Evolutionary conservation across 2,797 vertebrate species (phyloP).

Genomic region (Premnoplex brunnescens): DNA sequence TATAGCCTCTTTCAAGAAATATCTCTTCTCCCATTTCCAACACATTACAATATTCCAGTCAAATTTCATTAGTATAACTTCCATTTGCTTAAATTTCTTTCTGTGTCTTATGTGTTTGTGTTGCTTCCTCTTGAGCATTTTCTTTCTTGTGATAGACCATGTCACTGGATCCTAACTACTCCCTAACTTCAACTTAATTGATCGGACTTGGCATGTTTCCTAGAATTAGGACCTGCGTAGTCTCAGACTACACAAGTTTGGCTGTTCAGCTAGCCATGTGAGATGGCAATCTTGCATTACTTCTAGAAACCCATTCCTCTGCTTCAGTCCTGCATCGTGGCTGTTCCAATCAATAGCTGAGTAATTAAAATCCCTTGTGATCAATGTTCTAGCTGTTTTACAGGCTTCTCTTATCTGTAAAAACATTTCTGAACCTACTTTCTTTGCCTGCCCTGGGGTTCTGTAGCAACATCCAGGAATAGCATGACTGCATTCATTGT

Average conservation of each 20-base stretch:
- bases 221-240: conserved; percentile 64
- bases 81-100: conserved; percentile 49
- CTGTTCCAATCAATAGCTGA: conserved; percentile 32
- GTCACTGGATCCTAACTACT: conserved; percentile 68
- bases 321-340: neutral
- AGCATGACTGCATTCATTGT: conserved; percentile 27
- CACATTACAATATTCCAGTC: conserved; percentile 52
- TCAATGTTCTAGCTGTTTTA: conserved; percentile 62
- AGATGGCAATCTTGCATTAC: conserved; percentile 58
- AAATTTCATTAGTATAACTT: conserved; percentile 52
- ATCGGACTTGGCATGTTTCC: conserved; percentile 72
- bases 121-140: conserved; percentile 5
- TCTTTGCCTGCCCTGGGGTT: conserved; percentile 40
- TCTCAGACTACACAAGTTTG: conserved; percentile 32
- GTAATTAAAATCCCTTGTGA: conserved; percentile 59
- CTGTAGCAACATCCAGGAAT: conserved; percentile 39
- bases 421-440: conserved; percentile 54
- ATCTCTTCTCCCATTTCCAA: conserved; percentile 21
- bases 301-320: conserved; percentile 33
- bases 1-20: conserved; percentile 23
- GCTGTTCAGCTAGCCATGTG: conserved; percentile 19
- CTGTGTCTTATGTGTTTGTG: conserved; percentile 39
- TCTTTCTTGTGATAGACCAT: conserved; percentile 55
- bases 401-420: conserved; percentile 50
- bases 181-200: conserved; percentile 69